These are phyloP conservation scores for Oithona nana DNA, from an alignment of 2,888 invertebrate genomes.

Conservation along the genomic window DNA sequence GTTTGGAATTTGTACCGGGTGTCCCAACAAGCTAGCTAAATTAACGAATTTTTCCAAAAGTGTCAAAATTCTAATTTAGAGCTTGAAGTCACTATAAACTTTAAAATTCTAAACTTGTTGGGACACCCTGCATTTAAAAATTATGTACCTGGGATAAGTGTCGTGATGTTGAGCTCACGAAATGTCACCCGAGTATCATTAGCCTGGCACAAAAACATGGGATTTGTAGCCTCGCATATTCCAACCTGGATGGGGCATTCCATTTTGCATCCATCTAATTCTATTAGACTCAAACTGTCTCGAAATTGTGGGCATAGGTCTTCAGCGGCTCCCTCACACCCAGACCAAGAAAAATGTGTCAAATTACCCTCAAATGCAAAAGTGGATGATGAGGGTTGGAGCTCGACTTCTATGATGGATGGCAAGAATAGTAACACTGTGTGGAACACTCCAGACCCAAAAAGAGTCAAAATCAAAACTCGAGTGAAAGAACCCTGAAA, in stretches of 20 bases:
- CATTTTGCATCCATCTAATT: neutral
- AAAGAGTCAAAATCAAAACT: slow-evolving; percentile 53
- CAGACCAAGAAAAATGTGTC: neutral
- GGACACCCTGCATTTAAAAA: too few relatives aligned
- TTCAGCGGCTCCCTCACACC: neutral
- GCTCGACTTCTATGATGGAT: neutral
- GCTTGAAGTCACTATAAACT: too few relatives aligned
- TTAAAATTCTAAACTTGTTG: too few relatives aligned
- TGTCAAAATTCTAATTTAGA: too few relatives aligned
- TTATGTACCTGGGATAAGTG: too few relatives aligned
- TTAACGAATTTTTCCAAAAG: too few relatives aligned
- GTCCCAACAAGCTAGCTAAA: too few relatives aligned
- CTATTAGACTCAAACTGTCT: too few relatives aligned
- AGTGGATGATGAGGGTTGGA: neutral
- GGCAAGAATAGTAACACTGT: slow-evolving; percentile 50
- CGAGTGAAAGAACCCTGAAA: slow-evolving; percentile 57
- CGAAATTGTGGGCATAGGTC: neutral
- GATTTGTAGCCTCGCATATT: neutral
- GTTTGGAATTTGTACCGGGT: too few relatives aligned
- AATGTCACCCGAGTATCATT: neutral
- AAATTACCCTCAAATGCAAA: neutral
- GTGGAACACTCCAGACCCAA: slow-evolving; percentile 57
- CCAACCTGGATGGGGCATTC: neutral
- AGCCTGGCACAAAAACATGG: neutral
- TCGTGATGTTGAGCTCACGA: neutral